Percentiles rank a stretch among this genome's conserved stretches.
Evolutionary conservation across 2,113 vertebrate genomes (phyloP).

Genomic region (Sander vitreus): DNA sequence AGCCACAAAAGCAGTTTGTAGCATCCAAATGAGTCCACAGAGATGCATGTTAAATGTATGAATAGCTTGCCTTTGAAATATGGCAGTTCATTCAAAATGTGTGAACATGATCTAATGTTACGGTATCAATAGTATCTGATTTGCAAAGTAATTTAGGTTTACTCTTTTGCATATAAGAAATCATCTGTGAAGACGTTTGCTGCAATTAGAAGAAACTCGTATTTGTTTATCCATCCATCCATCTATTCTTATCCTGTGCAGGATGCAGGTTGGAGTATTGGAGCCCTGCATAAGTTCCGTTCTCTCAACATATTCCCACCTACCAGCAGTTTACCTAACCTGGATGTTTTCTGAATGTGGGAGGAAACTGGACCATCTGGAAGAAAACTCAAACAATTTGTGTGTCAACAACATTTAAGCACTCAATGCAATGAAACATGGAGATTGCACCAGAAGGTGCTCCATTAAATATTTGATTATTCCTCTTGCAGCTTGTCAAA

Average conservation of each 20-base stretch:
- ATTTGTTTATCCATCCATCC: slow-evolving; percentile 5
- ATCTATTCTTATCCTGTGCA: slow-evolving; percentile 9
- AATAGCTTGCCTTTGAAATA: background rate
- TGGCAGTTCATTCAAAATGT: background rate
- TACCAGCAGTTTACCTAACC: background rate
- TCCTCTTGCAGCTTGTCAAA: slow-evolving; percentile 44
- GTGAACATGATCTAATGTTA: slow-evolving; percentile 6
- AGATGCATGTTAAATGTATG: background rate
- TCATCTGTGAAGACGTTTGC: background rate
- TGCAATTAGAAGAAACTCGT: background rate
- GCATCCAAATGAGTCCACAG: background rate
- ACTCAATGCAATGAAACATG: slow-evolving; percentile 32
- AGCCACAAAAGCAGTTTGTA: background rate
- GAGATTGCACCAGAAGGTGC: slow-evolving; percentile 31
- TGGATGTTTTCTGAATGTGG: slow-evolving; percentile 22
- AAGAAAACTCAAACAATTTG: slow-evolving; percentile 24
- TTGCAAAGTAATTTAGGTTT: background rate
- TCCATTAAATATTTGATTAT: slow-evolving; percentile 50
- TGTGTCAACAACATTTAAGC: slow-evolving; percentile 39
- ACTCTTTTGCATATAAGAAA: background rate
- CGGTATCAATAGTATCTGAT: background rate
- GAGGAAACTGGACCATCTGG: slow-evolving; percentile 31
- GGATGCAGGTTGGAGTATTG: background rate
- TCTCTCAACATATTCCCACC: slow-evolving; percentile 1
- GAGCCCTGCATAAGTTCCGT: background rate